phyloP scores from a whole-genome alignment of 30 jellyfish, hydroid and myxozoan genomes.

The Sanderia malayensis region DNA sequence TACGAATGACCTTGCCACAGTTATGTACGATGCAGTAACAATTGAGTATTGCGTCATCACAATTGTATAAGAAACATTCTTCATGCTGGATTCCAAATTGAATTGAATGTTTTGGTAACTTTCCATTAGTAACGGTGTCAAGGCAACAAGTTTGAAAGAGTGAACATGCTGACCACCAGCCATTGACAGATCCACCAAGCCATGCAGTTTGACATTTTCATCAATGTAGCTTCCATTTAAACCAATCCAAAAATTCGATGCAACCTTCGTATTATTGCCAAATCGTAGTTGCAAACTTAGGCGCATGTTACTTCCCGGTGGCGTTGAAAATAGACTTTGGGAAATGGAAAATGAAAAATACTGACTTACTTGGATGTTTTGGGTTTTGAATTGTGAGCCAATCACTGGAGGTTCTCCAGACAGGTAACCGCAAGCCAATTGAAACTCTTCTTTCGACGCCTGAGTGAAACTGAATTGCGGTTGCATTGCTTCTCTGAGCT shows the following conservation, averaged over 20 bases:
- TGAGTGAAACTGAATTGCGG: constrained; percentile 44
- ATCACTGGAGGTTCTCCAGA: constrained; percentile 35
- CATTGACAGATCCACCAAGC: constrained; percentile 7
- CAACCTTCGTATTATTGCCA: constrained; percentile 29
- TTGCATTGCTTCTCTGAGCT: constrained; percentile 18
- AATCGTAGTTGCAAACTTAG: constrained; percentile 35
- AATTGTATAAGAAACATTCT: constrained; percentile 1
- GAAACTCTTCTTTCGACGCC: constrained; percentile 23
- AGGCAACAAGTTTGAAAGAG: constrained; percentile 40
- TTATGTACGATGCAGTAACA: constrained; percentile 6
- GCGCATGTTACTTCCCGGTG: constrained; percentile 58
- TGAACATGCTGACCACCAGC: background rate
- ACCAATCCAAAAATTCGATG: constrained; percentile 59
- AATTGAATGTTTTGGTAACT: constrained; percentile 38
- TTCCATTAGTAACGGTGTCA: constrained; percentile 41
- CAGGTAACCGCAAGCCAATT: constrained; percentile 33
- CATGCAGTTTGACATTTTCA: constrained; percentile 9
- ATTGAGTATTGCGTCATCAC: constrained; percentile 29
- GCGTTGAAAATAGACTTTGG: constrained; percentile 8
- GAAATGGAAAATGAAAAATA: constrained; percentile 30
- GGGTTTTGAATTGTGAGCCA: constrained; percentile 20
- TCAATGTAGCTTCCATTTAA: constrained; percentile 36
- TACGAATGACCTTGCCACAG: constrained; percentile 21
- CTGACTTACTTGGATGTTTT: constrained; percentile 24
- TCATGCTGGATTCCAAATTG: constrained; percentile 3